Conservation (phyloP, 30 jellyfish, hydroid and myxozoan genomes). For the Pelagia noctiluca region DNA sequence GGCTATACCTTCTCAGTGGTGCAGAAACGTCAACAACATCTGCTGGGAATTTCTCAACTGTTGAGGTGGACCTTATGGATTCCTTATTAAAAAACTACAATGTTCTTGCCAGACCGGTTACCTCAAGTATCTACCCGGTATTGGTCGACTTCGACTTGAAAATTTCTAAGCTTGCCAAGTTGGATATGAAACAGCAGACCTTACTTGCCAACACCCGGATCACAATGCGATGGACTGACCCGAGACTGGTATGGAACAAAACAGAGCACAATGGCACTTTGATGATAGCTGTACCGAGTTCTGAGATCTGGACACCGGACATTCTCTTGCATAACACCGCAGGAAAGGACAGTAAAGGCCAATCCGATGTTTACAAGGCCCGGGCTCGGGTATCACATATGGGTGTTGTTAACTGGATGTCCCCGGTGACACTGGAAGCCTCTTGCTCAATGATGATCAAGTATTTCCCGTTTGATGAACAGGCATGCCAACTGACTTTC, state of each 20-base stretch:
- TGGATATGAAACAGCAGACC: constrained; percentile 55
- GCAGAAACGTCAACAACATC: too few species aligned
- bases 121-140: constrained; percentile 51
- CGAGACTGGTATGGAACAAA: constrained; percentile 66
- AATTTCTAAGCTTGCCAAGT: constrained; percentile 37
- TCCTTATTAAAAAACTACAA: constrained; percentile 53
- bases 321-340: constrained; percentile 67
- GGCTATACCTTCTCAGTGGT: too few species aligned
- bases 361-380: constrained; percentile 48
- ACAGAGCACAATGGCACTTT: constrained; percentile 50
- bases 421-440: constrained; percentile 48
- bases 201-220: constrained; percentile 26
- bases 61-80: too few species aligned
- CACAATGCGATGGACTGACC: constrained; percentile 57
- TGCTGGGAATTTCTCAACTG: too few species aligned
- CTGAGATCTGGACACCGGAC: constrained; percentile 66
- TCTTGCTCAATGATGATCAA: constrained; percentile 46
- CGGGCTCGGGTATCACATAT: constrained; percentile 12
- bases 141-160: constrained; percentile 53
- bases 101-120: constrained; percentile 46
- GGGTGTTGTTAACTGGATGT: constrained; percentile 56
- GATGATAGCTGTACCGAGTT: constrained; percentile 22
- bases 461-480: constrained; percentile 73
- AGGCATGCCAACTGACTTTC: constrained; percentile 54
- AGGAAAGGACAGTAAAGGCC: constrained; percentile 47